Evolutionary conservation across 2,797 vertebrate species (phyloP).

Genomic region (Leucoraja ocellata): DNA sequence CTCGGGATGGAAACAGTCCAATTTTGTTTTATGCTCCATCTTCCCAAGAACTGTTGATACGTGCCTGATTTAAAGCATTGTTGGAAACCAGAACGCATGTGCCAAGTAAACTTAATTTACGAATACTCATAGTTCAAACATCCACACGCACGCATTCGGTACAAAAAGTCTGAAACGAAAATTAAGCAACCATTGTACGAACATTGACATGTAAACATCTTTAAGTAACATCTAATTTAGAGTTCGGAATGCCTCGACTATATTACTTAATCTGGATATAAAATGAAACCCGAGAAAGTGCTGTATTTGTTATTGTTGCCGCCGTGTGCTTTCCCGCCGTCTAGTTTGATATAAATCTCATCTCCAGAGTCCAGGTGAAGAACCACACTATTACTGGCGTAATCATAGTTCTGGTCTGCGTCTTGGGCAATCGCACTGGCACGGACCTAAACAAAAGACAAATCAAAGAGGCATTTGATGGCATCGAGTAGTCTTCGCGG

Average conservation of each 20-base stretch:
- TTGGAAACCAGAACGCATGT: neutral
- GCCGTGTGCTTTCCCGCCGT: slow-evolving; percentile 94
- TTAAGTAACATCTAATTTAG: slow-evolving; percentile 9
- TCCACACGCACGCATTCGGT: neutral
- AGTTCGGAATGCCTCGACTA: neutral
- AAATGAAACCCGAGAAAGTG: slow-evolving; percentile 96
- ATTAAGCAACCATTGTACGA: neutral
- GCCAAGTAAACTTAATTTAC: neutral
- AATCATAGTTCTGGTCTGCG: slow-evolving; percentile 96
- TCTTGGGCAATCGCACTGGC: slow-evolving; percentile 96
- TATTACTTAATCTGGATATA: slow-evolving; percentile 78
- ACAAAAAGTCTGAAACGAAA: neutral
- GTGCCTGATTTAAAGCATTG: neutral
- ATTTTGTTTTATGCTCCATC: neutral
- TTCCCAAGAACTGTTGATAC: neutral
- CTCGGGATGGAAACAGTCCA: neutral
- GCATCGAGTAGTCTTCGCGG: neutral
- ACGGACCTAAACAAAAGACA: slow-evolving; percentile 65
- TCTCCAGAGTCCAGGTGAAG: slow-evolving; percentile 92
- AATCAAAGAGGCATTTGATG: neutral
- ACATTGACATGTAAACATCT: neutral
- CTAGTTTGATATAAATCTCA: slow-evolving; percentile 91
- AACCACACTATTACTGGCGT: slow-evolving; percentile 93
- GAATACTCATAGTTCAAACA: neutral
- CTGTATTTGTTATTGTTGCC: slow-evolving; percentile 99